Percentiles rank a stretch among this genome's conserved stretches.
Evolutionary conservation across 1,140 invertebrate species (phyloP).

Genomic region (Penaeus indicus): DNA sequence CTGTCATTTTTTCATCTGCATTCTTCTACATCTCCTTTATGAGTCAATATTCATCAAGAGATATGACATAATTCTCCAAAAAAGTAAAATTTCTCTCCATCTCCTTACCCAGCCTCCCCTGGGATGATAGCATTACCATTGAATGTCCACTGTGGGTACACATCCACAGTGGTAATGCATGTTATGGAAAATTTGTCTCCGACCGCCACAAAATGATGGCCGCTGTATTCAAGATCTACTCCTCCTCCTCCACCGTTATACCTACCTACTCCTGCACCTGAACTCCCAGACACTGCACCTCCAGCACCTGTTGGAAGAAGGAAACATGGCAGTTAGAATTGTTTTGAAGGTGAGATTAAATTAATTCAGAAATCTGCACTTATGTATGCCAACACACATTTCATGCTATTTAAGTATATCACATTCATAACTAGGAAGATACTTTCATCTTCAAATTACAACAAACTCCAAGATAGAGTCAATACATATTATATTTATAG

Average conservation of each 20-base stretch:
- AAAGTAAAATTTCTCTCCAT: not conserved
- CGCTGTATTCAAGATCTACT: slow-evolving; percentile 1
- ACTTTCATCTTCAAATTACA: no score
- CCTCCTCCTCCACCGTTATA: not conserved
- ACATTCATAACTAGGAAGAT: no score
- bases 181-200: slow-evolving; percentile 43
- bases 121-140: slow-evolving; percentile 43
- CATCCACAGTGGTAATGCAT: slow-evolving; percentile 36
- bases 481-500: no score
- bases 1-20: no score
- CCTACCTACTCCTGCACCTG: not conserved
- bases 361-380: no score
- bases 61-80: not conserved
- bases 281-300: not conserved
- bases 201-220: slow-evolving; percentile 47
- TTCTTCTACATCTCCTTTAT: no score
- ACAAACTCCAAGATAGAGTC: no score
- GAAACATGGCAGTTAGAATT: no score
- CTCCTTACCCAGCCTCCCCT: slow-evolving; percentile 48
- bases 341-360: no score
- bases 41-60: not conserved
- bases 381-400: no score
- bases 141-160: slow-evolving; percentile 47
- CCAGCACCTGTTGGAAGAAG: not conserved
- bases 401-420: no score